Evolutionary conservation across 2,797 vertebrate species (phyloP), one percentile per base, ranked within the genome.

Genomic region (Hafferia zeledoni): DNA sequence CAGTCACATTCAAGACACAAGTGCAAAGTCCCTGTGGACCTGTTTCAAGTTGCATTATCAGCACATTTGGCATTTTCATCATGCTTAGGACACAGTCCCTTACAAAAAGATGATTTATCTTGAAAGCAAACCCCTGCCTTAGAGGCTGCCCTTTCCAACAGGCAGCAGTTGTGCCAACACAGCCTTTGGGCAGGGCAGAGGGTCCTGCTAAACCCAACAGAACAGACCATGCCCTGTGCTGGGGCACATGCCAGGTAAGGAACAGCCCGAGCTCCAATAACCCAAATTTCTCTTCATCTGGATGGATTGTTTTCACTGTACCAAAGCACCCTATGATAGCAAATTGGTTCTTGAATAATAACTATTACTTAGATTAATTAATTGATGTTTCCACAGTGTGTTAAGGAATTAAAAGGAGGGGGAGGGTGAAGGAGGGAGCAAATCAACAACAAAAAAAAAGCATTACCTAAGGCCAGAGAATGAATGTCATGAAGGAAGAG

Each of bases 1-100:
- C 86, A 81, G 10, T 20, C 60, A 63, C 83, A 61, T 86, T 75
- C 59, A 27, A 79, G 72, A 49, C 69, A 86, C 65, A 39, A 30
- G 55, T 28, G 0, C 61, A 68, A 72, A 93, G 55, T 57, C 77
- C 72, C 92, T 1, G 2, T 23, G 30, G 86, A 76, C 55, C 44
- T 56, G 28, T 78, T 92, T 69, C 77, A 76, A 87, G 89, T 2
- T 87, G 81, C 89, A 37, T 89, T 90, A 92, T 94, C 96, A 96
- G 94, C 91, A 89, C 83, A 59, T 93, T 93, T 82, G 61, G 78
- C 52, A 39, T 63, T 89, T 96, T 78, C 90, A 84, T 89, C 87
- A 25, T 69, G 74, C 81, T 82, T 68, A 93, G 89, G 89, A 94
- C 55, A 61, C 15, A 1, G 61, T 75, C 59, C 87, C 59, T 75